These are phyloP conservation scores for Crotalus tigris DNA, from an alignment of 2,113 vertebrate species.

Conservation along the genomic window DNA sequence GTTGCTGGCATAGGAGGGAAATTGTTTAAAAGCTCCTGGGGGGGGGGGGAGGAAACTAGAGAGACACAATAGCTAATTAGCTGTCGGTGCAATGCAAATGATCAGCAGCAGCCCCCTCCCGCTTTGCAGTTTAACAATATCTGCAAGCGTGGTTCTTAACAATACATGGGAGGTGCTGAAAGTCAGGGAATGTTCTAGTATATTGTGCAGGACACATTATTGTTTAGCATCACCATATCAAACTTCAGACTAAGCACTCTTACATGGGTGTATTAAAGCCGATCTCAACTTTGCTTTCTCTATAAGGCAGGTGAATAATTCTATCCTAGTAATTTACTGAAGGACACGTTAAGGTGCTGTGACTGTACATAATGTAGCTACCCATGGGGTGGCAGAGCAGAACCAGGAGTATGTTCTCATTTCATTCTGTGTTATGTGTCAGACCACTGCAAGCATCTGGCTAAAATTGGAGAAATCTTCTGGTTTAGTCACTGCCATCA, in stretches of 20 bases:
- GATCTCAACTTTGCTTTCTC: background rate
- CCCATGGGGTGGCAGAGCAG: background rate
- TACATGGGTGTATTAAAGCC: background rate
- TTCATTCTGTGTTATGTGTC: background rate
- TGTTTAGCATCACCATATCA: background rate
- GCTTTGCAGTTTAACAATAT: background rate
- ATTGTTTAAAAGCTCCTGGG: slow-evolving; percentile 17
- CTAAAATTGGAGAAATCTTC: background rate
- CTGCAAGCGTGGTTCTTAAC: background rate
- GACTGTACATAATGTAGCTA: background rate
- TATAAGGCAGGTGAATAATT: background rate
- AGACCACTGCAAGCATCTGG: background rate
- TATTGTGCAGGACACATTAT: background rate
- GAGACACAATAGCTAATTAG: slow-evolving; percentile 45
- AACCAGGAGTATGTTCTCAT: background rate
- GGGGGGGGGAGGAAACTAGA: slow-evolving; percentile 5
- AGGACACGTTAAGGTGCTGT: background rate
- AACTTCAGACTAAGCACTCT: background rate
- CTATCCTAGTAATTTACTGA: background rate
- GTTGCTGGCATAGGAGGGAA: slow-evolving; percentile 42
- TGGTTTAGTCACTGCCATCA: background rate
- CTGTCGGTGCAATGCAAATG: slow-evolving; percentile 42
- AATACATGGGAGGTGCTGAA: background rate
- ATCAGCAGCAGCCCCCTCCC: slow-evolving; percentile 8
- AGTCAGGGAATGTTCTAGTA: background rate